A percentile compares a stretch with the other conserved stretches of the same genome.
Evolutionary conservation across 2,888 invertebrate species (phyloP).

Genomic region (Pyrrhosoma nymphula): DNA sequence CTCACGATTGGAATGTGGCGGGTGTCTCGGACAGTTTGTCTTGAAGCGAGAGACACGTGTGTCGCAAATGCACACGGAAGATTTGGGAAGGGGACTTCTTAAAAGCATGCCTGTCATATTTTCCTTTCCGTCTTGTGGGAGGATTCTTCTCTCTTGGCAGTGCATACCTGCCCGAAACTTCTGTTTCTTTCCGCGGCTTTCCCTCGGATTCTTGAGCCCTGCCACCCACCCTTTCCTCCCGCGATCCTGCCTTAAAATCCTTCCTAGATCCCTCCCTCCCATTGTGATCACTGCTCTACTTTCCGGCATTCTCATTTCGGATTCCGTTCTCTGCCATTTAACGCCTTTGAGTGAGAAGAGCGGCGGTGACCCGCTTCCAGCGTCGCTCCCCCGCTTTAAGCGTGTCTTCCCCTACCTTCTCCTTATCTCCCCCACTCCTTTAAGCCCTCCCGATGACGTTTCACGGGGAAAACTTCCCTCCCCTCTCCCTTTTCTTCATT

Average conservation of each 20-base stretch:
- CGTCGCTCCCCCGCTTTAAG: not conserved
- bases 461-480: not conserved
- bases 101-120: not conserved
- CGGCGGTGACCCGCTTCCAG: not conserved
- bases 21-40: not conserved
- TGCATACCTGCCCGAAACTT: slow-evolving; percentile 1
- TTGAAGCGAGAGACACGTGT: not conserved
- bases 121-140: not conserved
- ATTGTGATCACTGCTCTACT: slow-evolving; percentile 10
- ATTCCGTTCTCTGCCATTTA: slow-evolving; percentile 39
- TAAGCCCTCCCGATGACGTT: not conserved
- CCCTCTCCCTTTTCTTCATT: not conserved
- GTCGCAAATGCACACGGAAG: not conserved
- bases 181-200: not conserved
- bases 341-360: slow-evolving; percentile 6
- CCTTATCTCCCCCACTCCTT: not conserved
- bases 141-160: not conserved
- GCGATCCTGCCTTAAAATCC: not conserved
- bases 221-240: not conserved
- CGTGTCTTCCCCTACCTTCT: no score
- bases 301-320: slow-evolving; percentile 15
- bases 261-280: not conserved
- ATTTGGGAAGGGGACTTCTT: not conserved
- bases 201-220: not conserved
- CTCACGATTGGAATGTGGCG: not conserved